phyloP scores from a whole-genome alignment of 1,140 invertebrate genomes.

The Atta colombica region DNA sequence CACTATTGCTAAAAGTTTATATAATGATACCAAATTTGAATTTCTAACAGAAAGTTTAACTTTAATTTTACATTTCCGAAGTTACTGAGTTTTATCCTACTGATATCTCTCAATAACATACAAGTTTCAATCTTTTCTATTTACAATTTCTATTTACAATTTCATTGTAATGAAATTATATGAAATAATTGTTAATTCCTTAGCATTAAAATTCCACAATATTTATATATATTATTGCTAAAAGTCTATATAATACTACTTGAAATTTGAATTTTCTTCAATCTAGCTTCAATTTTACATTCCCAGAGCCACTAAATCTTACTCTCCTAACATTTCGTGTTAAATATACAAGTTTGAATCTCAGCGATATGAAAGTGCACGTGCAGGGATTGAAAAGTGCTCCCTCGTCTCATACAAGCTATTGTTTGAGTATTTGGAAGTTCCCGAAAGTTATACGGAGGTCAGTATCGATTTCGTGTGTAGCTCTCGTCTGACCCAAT shows the following conservation, averaged over 20 bases:
- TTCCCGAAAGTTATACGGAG: conserved; percentile 46
- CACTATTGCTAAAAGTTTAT: not conserved
- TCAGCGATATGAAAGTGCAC: conserved; percentile 31
- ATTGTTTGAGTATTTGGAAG: conserved; percentile 51
- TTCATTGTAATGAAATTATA: too few relatives aligned
- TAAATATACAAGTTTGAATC: conserved; percentile 46
- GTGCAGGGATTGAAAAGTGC: conserved; percentile 4
- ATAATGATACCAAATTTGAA: too few relatives aligned
- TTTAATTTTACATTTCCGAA: too few relatives aligned
- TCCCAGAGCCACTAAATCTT: conserved; percentile 3
- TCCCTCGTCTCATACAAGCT: not conserved
- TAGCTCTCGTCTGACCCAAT: conserved; percentile 48
- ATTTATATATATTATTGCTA: not conserved
- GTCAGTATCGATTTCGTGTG: conserved; percentile 55
- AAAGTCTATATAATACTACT: not conserved
- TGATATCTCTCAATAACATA: too few relatives aligned
- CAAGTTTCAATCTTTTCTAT: not conserved
- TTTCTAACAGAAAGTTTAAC: too few relatives aligned
- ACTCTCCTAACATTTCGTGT: conserved; percentile 10
- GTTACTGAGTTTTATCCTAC: too few relatives aligned
- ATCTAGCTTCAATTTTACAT: conserved; percentile 9
- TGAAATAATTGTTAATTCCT: not conserved
- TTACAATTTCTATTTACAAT: conserved; percentile 7
- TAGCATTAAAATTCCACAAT: not conserved
- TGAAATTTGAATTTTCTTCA: not conserved